phyloP scores from a whole-genome alignment of 2,797 vertebrate species.

The Iguana delicatissima region DNA sequence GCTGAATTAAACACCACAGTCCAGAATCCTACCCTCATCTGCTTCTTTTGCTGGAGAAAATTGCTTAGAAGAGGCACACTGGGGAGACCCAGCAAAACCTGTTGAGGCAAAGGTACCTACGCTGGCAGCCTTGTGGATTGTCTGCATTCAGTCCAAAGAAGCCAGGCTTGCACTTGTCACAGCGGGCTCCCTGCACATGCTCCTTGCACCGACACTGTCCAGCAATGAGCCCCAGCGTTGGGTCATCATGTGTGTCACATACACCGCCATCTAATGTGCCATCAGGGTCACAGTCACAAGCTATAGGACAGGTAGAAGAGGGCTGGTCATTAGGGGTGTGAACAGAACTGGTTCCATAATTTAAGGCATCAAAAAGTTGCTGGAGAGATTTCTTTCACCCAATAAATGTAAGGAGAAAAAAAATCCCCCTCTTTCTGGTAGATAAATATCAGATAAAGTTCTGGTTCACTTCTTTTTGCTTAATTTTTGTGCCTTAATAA shows the following conservation, averaged over 20 bases:
- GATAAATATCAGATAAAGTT: accelerated
- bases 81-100: not conserved
- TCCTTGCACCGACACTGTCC: constrained; percentile 91
- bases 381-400: not conserved
- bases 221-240: constrained; percentile 81
- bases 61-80: no score
- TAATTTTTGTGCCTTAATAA: no score
- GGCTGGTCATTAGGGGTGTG: not conserved
- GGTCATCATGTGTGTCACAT: constrained; percentile 87
- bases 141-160: constrained; percentile 86
- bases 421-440: not conserved
- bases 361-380: not conserved
- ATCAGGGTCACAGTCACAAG: constrained; percentile 89
- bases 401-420: not conserved
- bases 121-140: constrained; percentile 85
- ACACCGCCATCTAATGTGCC: constrained; percentile 86
- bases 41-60: not conserved
- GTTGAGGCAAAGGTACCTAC: constrained; percentile 75
- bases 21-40: not conserved
- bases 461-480: not conserved
- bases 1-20: not conserved
- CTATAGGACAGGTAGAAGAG: constrained; percentile 53
- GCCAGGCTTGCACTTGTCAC: constrained; percentile 86
- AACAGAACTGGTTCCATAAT: not conserved
- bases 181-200: constrained; percentile 83